These are phyloP conservation scores for Phylloscopus collybita DNA, from an alignment of 2,797 vertebrate species.

Conservation along the genomic window DNA sequence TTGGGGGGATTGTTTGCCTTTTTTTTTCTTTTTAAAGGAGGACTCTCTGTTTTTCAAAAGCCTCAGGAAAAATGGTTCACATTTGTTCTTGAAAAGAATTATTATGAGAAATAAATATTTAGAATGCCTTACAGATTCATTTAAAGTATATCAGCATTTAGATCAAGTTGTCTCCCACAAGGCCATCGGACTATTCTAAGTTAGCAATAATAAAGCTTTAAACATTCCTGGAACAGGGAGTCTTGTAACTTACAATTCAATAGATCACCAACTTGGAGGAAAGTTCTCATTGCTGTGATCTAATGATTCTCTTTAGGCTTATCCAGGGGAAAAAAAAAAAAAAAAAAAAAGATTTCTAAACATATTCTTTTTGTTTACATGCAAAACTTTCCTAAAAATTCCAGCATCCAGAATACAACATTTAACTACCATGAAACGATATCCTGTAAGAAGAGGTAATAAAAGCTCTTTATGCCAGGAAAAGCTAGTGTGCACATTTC, in stretches of 20 bases:
- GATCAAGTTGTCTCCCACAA: neutral
- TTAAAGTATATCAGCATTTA: neutral
- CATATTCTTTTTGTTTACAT: neutral
- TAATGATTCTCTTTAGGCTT: neutral
- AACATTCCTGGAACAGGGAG: neutral
- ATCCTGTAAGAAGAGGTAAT: neutral
- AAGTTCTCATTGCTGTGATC: neutral
- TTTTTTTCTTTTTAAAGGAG: neutral
- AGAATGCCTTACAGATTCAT: neutral
- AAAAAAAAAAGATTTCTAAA: neutral
- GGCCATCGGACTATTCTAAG: neutral
- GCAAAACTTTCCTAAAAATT: neutral
- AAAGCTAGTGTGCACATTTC: neutral
- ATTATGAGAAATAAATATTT: neutral
- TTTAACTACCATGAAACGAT: neutral
- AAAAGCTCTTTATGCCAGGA: neutral
- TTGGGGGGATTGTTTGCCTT: rapidly evolving
- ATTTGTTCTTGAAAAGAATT: neutral
- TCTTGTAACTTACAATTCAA: neutral
- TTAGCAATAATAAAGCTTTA: neutral
- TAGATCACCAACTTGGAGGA: rapidly evolving
- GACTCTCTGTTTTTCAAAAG: neutral
- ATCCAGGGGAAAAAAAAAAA: too few relatives aligned
- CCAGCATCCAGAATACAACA: neutral
- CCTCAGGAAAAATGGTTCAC: neutral